Evolutionary conservation across 2,797 vertebrate species (phyloP), one percentile per base, ranked within the genome.

Genomic region (Mormyrops attenuatus): DNA sequence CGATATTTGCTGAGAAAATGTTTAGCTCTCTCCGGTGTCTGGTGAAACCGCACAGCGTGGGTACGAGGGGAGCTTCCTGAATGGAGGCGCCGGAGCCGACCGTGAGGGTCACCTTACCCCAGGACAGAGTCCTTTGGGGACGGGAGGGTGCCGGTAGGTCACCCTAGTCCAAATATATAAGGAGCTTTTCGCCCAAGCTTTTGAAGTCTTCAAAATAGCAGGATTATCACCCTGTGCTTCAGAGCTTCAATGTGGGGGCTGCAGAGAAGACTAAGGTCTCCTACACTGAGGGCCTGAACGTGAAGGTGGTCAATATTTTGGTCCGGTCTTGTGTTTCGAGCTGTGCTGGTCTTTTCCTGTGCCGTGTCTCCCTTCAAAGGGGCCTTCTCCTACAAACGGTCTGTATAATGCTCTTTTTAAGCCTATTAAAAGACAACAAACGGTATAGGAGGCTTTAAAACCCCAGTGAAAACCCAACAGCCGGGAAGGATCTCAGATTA

Each of bases 381-480:
- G 94, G 94, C 93, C 94, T 92, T 91, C 91, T 89, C 92, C 91
- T 95, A 93, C 93, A 91, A 91, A 73, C 55, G 41, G 91, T 92
- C 93, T 93, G 85, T 5, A 90, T 93, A 94, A 95, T 95, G 95
- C 94, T 94, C 94, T 88, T 89, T 90, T 89, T 91, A 90, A 90
- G 90, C 93, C 92, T 90, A 91, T 92, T 92, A 89, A 47, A 88
- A 47, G 57, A 66, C 26, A n/a, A 30, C 55, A 66, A 88, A 50
- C 2, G 3, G 22, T 11, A 73, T 0, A 2, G 20, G 22, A 50
- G 63, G 15, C 38, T 90, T 91, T 92, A 89, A 91, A 92, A 93
- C 89, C 91, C 88, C 91, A 90, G 91, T 88, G 94, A 91, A 60
- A 91, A 93, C 91, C 95, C 94, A 95, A 95, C 94, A 92, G 93